Evolutionary conservation across 1,140 invertebrate genomes (phyloP).

Genomic region (Tribolium madens): DNA sequence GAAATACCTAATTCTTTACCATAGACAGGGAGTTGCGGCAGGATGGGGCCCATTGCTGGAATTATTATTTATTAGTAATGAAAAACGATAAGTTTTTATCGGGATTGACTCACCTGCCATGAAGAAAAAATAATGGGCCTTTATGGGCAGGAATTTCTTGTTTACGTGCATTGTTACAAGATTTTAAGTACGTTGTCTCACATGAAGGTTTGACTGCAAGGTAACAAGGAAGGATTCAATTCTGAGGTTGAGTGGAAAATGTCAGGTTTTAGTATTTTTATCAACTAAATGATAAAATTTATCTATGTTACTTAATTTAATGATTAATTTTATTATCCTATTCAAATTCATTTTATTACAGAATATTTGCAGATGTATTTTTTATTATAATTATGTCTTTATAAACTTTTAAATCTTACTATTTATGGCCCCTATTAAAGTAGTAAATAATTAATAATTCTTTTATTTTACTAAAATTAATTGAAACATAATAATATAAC

Average conservation of each 20-base stretch:
- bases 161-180: conserved; percentile 70
- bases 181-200: neutral
- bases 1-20: conserved; percentile 82
- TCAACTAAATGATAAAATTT: neutral
- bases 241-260: neutral
- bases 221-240: neutral
- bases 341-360: neutral
- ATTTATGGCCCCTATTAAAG: neutral
- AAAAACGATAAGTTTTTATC: neutral
- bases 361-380: neutral
- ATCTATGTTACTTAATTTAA: neutral
- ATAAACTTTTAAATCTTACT: too few species aligned
- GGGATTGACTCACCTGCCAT: conserved; percentile 78
- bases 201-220: neutral
- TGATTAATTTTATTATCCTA: neutral
- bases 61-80: conserved; percentile 47
- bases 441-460: neutral
- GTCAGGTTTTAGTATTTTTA: neutral
- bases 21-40: conserved; percentile 80
- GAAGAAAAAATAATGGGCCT: conserved; percentile 85
- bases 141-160: conserved; percentile 77
- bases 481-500: neutral
- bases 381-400: too few species aligned
- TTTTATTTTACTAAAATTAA: neutral
- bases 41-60: conserved; percentile 80